Conservation (phyloP, 1,140 invertebrate species). For the Pseudobourletiella spinata region DNA sequence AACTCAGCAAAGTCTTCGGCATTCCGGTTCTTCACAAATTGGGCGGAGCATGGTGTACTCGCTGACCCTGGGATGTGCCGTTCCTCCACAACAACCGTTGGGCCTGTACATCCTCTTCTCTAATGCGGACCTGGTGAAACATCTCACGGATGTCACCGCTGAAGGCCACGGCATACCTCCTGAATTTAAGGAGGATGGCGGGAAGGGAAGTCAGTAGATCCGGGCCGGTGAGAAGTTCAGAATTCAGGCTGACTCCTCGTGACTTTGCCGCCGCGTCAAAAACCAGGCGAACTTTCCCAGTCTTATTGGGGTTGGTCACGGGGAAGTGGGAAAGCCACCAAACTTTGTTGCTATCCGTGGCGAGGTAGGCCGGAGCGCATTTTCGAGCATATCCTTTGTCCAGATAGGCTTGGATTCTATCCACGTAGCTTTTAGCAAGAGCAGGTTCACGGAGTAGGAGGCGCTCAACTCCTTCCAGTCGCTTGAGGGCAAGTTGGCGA, state of each 20-base stretch:
- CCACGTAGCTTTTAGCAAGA: not conserved
- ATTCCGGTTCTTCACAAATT: constrained; percentile 14
- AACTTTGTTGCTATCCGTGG: not conserved
- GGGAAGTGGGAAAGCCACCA: constrained; percentile 19
- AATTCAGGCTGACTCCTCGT: constrained; percentile 19
- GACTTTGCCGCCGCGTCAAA: constrained; percentile 15
- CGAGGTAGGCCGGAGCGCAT: not conserved
- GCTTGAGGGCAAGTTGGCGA: too few species aligned
- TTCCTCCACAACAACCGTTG: constrained; percentile 7
- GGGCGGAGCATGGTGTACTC: constrained; percentile 13
- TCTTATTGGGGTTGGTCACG: constrained; percentile 10
- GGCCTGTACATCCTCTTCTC: not conserved
- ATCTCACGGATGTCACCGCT: constrained; percentile 18
- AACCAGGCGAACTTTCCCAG: constrained; percentile 11
- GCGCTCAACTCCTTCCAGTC: not conserved
- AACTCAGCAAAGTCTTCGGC: too few species aligned
- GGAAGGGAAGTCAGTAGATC: constrained; percentile 14
- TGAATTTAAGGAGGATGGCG: constrained; percentile 14
- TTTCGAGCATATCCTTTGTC: constrained; percentile 13
- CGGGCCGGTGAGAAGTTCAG: constrained; percentile 9
- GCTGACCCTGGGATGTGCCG: constrained; percentile 15
- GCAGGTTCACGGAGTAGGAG: constrained; percentile 2
- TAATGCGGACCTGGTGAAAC: too few species aligned
- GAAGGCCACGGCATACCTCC: constrained; percentile 15
- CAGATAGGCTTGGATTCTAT: not conserved